These are phyloP conservation scores for Hestina assimilis DNA, from an alignment of 1,140 invertebrate species.

Conservation along the genomic window DNA sequence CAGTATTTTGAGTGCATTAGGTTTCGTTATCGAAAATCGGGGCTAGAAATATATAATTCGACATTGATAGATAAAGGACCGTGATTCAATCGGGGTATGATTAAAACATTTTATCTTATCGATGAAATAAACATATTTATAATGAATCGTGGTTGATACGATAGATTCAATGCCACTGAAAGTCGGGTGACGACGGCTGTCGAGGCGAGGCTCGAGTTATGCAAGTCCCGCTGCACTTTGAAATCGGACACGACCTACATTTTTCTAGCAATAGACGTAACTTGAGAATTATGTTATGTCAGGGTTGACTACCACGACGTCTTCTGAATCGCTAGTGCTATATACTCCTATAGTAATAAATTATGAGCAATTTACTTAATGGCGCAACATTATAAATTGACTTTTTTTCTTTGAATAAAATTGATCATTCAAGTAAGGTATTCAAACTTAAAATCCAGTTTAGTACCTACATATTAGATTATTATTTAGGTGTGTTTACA, in stretches of 20 bases:
- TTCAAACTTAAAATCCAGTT: no score
- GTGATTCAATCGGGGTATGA: conserved; percentile 21
- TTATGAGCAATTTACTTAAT: no score
- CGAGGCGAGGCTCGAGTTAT: conserved; percentile 34
- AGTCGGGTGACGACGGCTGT: conserved; percentile 13
- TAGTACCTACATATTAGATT: no score
- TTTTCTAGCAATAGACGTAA: conserved; percentile 60
- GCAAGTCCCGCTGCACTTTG: conserved; percentile 56
- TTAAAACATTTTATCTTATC: conserved; percentile 24
- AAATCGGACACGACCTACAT: conserved; percentile 63
- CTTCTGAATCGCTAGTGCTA: conserved; percentile 13
- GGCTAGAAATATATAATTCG: neutral
- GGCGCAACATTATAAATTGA: no score
- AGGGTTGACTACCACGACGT: conserved; percentile 16
- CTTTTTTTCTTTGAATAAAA: no score
- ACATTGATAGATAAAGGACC: conserved; percentile 15
- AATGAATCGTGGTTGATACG: conserved; percentile 7
- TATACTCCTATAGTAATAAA: no score
- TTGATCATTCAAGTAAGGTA: no score
- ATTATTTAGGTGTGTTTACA: no score
- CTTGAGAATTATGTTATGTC: conserved; percentile 47
- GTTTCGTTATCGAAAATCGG: conserved; percentile 2
- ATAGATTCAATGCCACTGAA: conserved; percentile 16
- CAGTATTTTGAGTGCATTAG: neutral
- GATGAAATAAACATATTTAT: conserved; percentile 18